Evolutionary conservation across 2,113 vertebrate genomes (phyloP).

Genomic region (Rhynchopsitta pachyrhyncha): DNA sequence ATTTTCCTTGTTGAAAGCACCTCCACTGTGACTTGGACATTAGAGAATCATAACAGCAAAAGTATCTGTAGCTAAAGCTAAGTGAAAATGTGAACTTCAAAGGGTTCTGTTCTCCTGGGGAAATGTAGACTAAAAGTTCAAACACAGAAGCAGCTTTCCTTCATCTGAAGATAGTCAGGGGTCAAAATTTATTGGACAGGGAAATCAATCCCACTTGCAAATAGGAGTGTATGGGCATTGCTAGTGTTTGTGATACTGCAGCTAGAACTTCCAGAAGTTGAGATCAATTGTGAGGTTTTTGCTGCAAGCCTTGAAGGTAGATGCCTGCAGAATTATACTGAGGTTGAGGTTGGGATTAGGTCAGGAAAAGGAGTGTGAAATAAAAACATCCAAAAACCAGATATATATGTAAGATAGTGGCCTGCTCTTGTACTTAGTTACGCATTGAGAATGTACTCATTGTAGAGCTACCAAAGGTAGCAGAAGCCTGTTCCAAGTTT

Average conservation of each 20-base stretch:
- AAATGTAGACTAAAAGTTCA: not conserved
- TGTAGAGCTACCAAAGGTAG: not conserved
- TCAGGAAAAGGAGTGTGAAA: not conserved
- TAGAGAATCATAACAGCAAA: not conserved
- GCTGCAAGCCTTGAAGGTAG: not conserved
- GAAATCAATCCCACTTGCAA: slow-evolving; percentile 37
- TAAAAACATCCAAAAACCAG: not conserved
- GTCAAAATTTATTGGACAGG: slow-evolving; percentile 8
- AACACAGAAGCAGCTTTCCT: not conserved
- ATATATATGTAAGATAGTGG: not conserved
- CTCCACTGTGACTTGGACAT: not conserved
- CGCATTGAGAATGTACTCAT: not conserved
- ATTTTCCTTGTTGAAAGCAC: slow-evolving; percentile 8
- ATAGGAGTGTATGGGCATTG: not conserved
- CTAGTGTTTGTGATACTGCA: not conserved
- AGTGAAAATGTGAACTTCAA: slow-evolving; percentile 22
- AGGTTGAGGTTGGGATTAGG: not conserved
- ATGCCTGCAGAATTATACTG: not conserved
- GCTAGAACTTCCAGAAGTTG: not conserved
- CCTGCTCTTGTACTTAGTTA: not conserved
- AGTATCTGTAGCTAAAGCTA: not conserved
- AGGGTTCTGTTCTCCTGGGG: not conserved
- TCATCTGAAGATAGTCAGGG: not conserved
- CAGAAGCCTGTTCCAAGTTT: not conserved
- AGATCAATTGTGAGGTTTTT: not conserved